phyloP scores from a whole-genome alignment of 2,797 vertebrate species.

The Muscicapa comitata region DNA sequence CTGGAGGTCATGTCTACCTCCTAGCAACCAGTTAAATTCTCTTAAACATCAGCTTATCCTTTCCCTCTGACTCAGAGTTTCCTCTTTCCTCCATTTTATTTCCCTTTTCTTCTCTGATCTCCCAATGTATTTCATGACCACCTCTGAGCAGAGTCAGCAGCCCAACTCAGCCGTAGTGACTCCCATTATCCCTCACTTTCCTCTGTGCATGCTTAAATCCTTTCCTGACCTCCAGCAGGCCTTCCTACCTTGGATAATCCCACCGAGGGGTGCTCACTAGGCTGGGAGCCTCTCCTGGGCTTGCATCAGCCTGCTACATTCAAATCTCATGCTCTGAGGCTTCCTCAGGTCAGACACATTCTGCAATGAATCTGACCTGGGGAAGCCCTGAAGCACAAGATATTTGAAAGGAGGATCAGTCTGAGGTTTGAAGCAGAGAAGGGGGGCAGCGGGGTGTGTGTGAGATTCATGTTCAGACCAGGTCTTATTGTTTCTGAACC shows the following conservation, averaged over 20 bases:
- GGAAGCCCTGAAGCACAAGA: conserved; percentile 71
- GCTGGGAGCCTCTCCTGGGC: conserved; percentile 51
- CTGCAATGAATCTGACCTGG: conserved; percentile 69
- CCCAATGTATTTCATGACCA: neutral
- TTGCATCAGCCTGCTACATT: conserved; percentile 67
- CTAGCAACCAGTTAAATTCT: neutral
- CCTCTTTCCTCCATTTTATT: conserved; percentile 9
- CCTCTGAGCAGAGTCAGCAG: conserved; percentile 15
- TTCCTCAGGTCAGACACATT: conserved; percentile 71
- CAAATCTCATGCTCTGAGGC: conserved; percentile 69
- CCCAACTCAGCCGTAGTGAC: neutral
- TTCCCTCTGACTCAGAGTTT: neutral
- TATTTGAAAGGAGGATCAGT: conserved; percentile 71
- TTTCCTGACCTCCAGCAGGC: conserved; percentile 62
- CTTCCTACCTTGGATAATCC: conserved; percentile 61
- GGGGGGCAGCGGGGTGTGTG: neutral
- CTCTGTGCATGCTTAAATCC: conserved; percentile 50
- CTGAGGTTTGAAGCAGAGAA: conserved; percentile 57
- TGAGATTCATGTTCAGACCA: conserved; percentile 67
- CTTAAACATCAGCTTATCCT: neutral
- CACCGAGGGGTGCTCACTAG: conserved; percentile 48
- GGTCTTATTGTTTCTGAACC: conserved; percentile 68
- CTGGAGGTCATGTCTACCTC: neutral
- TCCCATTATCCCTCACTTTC: conserved; percentile 55
- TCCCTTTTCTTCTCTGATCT: neutral